Base-by-base conservation (phyloP, 2,797 vertebrate genomes). In the Chiloscyllium punctatum region DNA sequence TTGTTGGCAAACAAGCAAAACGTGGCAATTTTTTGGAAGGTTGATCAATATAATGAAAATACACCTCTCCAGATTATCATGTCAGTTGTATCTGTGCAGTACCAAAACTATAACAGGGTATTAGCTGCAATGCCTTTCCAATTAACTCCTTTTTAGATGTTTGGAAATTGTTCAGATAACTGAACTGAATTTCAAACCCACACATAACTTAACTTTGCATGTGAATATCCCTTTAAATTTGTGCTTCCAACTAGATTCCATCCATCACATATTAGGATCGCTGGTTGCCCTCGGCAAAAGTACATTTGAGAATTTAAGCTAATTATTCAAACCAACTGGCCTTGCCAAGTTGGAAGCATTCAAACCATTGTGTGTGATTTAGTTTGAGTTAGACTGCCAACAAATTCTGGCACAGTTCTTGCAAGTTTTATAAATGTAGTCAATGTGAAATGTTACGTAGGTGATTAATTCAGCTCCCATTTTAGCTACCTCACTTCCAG, bases 301-400 rank as follows among this genome's bases (percentile, higher is more conserved):
- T 62, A 15, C 33, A 33, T 57, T 62, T 62, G 57, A 33, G 57
- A 66, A 62, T 53, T 62, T n/a, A 57, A 88, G 87, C 25, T 90
- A 90, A 66, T 90, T 90, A 90, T 90, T 90, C 87, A 90, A 90
- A 90, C 62, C 15, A 90, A 33, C 53, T 62, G 15, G 30, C 16
- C 30, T 66, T 90, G 87, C 53, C 87, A 90, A 90, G 62, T 90
- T 90, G 53, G 53, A 21, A 33, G 57, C 87, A 90, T 62, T 90
- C 1, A 62, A 30, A 62, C 62, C 25, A 57, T 33, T 90, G 51
- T 57, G 87, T 6, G 87, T n/a, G 53, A 33, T 53, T 90, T 90
- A 90, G 87, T n/a, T 90, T 33, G 57, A 62, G 15, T 30, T 33
- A 1, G 53, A 33, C 57, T 90, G 87, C 87, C 87, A 90, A 90